These are phyloP conservation scores for Malthinus seriepunctatus DNA, from an alignment of 2,888 invertebrate genomes.

Conservation along the genomic window DNA sequence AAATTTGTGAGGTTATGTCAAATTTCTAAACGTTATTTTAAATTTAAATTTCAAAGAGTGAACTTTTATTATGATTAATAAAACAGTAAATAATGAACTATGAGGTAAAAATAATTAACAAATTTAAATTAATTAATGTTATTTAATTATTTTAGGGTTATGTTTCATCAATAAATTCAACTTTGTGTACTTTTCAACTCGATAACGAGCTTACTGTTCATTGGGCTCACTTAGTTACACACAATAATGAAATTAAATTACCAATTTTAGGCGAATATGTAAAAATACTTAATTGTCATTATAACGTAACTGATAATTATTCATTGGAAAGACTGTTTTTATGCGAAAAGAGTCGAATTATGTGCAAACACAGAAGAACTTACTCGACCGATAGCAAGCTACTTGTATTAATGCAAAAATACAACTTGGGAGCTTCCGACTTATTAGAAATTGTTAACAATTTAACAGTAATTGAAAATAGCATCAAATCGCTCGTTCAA, in stretches of 20 bases:
- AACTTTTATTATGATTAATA: background rate
- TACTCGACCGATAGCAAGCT: background rate
- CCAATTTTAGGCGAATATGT: conserved; percentile 16
- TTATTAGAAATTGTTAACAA: conserved; percentile 16
- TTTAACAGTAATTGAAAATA: background rate
- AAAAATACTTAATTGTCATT: conserved; percentile 15
- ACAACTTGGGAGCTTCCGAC: conserved; percentile 15
- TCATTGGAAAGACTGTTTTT: conserved; percentile 12
- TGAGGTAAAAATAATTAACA: conserved; percentile 6
- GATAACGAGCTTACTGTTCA: conserved; percentile 15
- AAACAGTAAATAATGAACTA: conserved; percentile 18
- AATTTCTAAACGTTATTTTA: background rate
- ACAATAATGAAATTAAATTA: background rate
- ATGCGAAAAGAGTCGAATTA: conserved; percentile 12
- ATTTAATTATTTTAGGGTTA: conserved; percentile 10
- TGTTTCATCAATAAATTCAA: conserved; percentile 18
- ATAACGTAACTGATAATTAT: background rate
- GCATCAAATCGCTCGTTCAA: conserved; percentile 2
- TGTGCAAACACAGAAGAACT: background rate
- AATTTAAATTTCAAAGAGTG: background rate
- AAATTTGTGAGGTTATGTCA: too few species aligned
- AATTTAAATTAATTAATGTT: background rate
- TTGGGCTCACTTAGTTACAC: conserved; percentile 9
- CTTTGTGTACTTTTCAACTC: conserved; percentile 12
- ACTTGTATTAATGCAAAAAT: conserved; percentile 5